Evolutionary conservation across 2,888 invertebrate species (phyloP), one percentile per base, ranked within the genome.

Genomic region (Hypena proboscidalis): DNA sequence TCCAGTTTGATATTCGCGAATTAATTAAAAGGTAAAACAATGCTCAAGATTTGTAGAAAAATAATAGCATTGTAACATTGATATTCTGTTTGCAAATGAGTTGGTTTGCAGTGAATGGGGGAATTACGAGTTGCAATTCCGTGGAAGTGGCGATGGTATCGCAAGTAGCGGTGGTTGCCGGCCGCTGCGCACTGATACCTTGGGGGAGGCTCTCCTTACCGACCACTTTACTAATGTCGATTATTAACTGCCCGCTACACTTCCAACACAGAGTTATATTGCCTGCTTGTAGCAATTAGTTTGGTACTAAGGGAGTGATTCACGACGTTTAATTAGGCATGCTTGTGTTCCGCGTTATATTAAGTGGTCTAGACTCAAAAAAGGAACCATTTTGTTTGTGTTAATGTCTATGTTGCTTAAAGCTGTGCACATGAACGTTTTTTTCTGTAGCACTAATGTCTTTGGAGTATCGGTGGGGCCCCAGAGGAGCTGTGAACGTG

Each of bases 71-170:
- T 17, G 36, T 41, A 34, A 17, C 33, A 46, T 53, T 52, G 51
- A 58, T 65, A 62, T 62, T 53, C 50, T 67, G 46, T 65, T 63
- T 74, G 76, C 74, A 70, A 77, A 77, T n/a, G n/a, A n/a, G n/a
- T n/a, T n/a, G n/a, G n/a, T n/a, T 75, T 77, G 73, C 65, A 67
- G 73, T 70, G 66, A 76, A 80, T 76, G 74, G 73, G 71, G 70
- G 74, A 67, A 67, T 73, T 64, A 70, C 67, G 54, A 48, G 57
- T 66, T 66, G 72, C 68, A 71, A 74, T 75, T 69, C 61, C 58
- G 58, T 60, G 66, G 63, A 72, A 73, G 70, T 57, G 47, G 57
- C 34, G 74, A 78, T 75, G 63, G 51, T 68, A 80, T 78, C 76
- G 62, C 37, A 17, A 42, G 17, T 39, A 26, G 42, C 39, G 43